These are phyloP conservation scores for Salticus scenicus DNA, from an alignment of 2,888 invertebrate genomes.

Conservation along the genomic window DNA sequence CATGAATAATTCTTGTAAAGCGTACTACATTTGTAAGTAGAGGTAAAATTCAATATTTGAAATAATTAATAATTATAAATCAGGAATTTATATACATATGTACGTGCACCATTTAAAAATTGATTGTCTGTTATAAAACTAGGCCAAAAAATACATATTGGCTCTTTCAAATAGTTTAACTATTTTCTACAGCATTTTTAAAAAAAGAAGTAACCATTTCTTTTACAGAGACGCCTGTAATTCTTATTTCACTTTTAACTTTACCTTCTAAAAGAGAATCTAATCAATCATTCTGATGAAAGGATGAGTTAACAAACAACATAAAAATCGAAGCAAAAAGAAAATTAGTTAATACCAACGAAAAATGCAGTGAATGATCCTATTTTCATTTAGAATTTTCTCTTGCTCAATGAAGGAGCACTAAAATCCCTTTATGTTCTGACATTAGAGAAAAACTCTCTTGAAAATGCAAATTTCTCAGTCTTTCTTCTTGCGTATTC, in stretches of 20 bases:
- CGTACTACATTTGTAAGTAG: too few relatives aligned
- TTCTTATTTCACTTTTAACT: not conserved
- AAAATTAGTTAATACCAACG: not conserved
- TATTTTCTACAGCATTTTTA: too few relatives aligned
- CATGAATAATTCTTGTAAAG: too few relatives aligned
- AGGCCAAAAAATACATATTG: too few relatives aligned
- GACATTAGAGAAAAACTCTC: conserved; percentile 5
- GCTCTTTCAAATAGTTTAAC: too few relatives aligned
- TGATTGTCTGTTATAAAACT: too few relatives aligned
- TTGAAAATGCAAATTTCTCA: conserved; percentile 10
- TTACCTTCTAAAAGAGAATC: not conserved
- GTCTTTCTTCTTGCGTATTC: conserved; percentile 6
- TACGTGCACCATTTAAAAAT: too few relatives aligned
- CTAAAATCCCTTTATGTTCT: conserved; percentile 8
- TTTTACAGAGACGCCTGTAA: too few relatives aligned
- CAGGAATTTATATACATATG: too few relatives aligned
- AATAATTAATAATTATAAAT: too few relatives aligned
- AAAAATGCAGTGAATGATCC: conserved; percentile 10
- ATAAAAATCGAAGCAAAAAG: not conserved
- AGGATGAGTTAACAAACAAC: conserved; percentile 1
- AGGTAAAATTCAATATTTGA: too few relatives aligned
- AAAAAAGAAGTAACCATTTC: too few relatives aligned
- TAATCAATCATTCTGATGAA: not conserved
- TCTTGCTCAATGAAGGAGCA: conserved; percentile 3
- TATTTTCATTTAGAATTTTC: conserved; percentile 17